Conservation (phyloP, 2,888 invertebrate species). For the Chaetogeoica ovagalla region DNA sequence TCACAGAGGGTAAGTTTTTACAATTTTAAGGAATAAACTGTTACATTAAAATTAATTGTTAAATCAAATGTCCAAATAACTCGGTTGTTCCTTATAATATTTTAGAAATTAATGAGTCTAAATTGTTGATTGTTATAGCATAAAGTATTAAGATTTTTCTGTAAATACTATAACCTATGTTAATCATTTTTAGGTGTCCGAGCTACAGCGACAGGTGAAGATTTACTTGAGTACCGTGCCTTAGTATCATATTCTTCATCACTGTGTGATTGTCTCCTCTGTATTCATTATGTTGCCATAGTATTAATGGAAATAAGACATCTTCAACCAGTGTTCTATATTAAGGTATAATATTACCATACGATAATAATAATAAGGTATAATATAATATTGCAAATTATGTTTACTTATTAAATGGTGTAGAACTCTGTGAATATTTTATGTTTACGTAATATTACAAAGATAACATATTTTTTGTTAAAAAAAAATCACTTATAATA, state of each 20-base stretch:
- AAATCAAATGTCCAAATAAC: background rate
- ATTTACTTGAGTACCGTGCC: slow-evolving; percentile 77
- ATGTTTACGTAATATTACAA: no score
- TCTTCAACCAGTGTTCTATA: slow-evolving; percentile 83
- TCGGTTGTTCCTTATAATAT: background rate
- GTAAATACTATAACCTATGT: background rate
- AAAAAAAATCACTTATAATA: no score
- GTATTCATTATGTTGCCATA: slow-evolving; percentile 92
- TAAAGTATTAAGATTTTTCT: background rate
- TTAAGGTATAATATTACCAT: slow-evolving; percentile 51
- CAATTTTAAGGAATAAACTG: background rate
- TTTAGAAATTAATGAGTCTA: background rate
- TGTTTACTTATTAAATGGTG: no score
- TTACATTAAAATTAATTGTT: background rate
- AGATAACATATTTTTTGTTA: no score
- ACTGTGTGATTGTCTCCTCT: slow-evolving; percentile 89
- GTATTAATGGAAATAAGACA: slow-evolving; percentile 92
- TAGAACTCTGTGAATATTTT: no score
- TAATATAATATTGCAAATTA: background rate
- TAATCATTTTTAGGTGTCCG: slow-evolving; percentile 65
- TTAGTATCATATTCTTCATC: slow-evolving; percentile 91
- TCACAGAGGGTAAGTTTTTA: slow-evolving; percentile 57
- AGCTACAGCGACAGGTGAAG: slow-evolving; percentile 77
- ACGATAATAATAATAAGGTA: slow-evolving; percentile 62
- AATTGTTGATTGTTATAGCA: background rate